Evolutionary conservation across 2,113 vertebrate genomes (phyloP).

Genomic region (Formicarius rufipectus): DNA sequence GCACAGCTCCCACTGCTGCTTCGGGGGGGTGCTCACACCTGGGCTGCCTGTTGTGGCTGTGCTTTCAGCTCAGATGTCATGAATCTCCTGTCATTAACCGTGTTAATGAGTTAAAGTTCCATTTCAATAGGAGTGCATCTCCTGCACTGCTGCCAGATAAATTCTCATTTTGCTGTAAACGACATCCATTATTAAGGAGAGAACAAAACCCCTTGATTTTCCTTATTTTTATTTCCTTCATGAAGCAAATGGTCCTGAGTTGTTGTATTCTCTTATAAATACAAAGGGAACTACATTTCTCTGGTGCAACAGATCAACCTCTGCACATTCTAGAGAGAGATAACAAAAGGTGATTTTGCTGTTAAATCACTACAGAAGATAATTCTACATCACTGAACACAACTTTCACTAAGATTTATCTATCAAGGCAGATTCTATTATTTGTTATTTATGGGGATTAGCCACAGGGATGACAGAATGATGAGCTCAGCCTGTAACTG

Average conservation of each 20-base stretch:
- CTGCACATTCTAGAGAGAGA: background rate
- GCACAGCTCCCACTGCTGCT: background rate
- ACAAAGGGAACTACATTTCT: background rate
- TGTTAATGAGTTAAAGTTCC: background rate
- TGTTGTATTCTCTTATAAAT: background rate
- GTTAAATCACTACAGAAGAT: background rate
- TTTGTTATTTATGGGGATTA: background rate
- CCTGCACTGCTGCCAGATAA: background rate
- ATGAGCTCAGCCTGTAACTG: background rate
- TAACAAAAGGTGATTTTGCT: background rate
- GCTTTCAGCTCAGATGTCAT: background rate
- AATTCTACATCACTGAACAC: background rate
- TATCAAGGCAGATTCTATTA: background rate
- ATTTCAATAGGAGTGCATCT: background rate
- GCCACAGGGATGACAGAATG: background rate
- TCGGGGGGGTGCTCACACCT: background rate
- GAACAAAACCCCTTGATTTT: background rate
- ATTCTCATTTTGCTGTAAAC: background rate
- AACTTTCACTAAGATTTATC: background rate
- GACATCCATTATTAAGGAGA: background rate
- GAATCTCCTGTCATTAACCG: background rate
- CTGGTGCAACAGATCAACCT: background rate
- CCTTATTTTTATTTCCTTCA: background rate
- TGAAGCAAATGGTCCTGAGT: background rate
- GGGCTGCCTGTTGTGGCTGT: background rate